These are phyloP conservation scores for Solea solea DNA, from an alignment of 2,113 vertebrate species.

Conservation along the genomic window DNA sequence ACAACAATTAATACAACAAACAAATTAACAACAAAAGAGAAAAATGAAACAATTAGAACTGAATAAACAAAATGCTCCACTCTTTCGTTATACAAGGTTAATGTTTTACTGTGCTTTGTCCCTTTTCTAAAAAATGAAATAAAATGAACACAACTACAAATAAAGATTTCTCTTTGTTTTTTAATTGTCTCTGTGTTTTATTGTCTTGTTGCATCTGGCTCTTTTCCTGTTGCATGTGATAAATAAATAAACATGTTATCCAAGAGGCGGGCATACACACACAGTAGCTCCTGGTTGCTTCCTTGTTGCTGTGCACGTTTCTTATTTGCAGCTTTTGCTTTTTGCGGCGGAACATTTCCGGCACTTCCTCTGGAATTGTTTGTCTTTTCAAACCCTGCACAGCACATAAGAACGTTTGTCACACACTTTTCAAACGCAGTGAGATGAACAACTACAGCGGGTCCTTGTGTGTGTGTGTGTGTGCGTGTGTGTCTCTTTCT, in stretches of 20 bases:
- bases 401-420: slow-evolving; percentile 52
- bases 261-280: background rate
- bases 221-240: background rate
- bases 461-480: no score
- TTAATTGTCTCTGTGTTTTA: background rate
- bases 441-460: slow-evolving; percentile 13
- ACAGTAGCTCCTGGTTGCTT: slow-evolving; percentile 10
- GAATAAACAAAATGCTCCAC: no score
- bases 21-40: no score
- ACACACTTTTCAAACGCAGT: slow-evolving; percentile 28
- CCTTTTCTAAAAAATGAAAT: no score
- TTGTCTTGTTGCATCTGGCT: no score
- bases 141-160: no score
- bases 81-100: no score
- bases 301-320: slow-evolving; percentile 57
- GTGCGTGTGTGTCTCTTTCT: no score
- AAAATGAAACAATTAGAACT: no score
- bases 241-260: no score
- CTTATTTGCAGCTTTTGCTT: slow-evolving; percentile 54
- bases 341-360: slow-evolving; percentile 35
- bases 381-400: slow-evolving; percentile 26
- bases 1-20: no score
- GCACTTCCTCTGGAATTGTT: slow-evolving; percentile 37
- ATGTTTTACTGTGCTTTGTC: no score
- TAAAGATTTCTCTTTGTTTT: background rate